phyloP scores from a whole-genome alignment of 2,888 invertebrate genomes.

The Schizaphis graminum region DNA sequence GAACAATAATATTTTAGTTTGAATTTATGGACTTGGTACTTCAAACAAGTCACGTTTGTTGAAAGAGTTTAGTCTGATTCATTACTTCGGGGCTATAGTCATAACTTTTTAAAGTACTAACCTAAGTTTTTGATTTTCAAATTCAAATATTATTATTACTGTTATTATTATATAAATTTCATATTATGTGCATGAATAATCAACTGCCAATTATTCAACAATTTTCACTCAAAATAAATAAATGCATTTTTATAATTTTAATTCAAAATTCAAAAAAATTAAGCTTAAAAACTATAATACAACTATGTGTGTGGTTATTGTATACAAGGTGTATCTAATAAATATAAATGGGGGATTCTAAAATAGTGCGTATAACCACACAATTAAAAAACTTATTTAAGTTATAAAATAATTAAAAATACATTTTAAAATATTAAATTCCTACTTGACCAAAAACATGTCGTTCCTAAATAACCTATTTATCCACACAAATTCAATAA shows the following conservation, averaged over 20 bases:
- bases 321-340: not conserved
- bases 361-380: not conserved
- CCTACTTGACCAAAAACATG: not conserved
- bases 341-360: not conserved
- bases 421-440: too few relatives aligned
- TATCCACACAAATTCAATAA: not conserved
- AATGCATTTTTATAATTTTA: not conserved
- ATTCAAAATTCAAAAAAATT: not conserved
- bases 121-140: not conserved
- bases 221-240: not conserved
- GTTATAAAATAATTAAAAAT: not conserved
- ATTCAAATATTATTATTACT: not conserved
- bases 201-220: not conserved
- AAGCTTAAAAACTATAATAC: not conserved
- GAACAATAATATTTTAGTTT: constrained; percentile 1
- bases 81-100: not conserved
- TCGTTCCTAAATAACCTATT: not conserved
- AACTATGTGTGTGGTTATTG: not conserved
- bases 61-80: not conserved
- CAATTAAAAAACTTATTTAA: not conserved
- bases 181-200: not conserved
- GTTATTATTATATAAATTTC: not conserved
- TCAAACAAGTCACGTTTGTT: constrained; percentile 37
- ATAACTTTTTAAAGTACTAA: not conserved
- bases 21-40: not conserved